phyloP scores from a whole-genome alignment of 1,140 invertebrate species.

The Papilio aristodemus region DNA sequence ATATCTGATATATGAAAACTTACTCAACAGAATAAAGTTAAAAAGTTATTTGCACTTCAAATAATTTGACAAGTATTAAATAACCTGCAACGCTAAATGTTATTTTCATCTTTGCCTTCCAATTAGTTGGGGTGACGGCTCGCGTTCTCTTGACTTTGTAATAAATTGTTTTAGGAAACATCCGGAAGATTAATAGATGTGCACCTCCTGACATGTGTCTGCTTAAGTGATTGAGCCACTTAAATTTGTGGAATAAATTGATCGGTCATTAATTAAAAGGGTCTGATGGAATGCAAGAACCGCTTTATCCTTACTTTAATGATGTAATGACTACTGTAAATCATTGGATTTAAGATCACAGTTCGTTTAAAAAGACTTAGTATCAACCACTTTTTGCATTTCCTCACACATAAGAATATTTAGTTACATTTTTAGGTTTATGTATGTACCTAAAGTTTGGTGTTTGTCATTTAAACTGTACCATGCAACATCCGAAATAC shows the following conservation, averaged over 20 bases:
- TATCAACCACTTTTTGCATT: not conserved
- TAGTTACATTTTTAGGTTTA: too few relatives aligned
- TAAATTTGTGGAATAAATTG: constrained; percentile 54
- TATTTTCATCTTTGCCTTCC: constrained; percentile 36
- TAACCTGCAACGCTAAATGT: constrained; percentile 33
- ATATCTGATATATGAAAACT: too few relatives aligned
- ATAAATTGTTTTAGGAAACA: constrained; percentile 76
- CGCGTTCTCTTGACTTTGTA: constrained; percentile 56
- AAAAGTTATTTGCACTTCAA: too few relatives aligned
- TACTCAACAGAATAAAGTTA: not conserved
- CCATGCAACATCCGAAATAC: not conserved
- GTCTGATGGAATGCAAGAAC: constrained; percentile 36
- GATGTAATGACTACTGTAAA: not conserved
- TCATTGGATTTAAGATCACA: not conserved
- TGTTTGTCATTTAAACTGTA: not conserved
- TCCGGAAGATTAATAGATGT: constrained; percentile 71
- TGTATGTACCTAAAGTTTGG: not conserved
- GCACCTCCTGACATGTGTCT: constrained; percentile 50
- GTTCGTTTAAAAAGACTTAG: too few relatives aligned
- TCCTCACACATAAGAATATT: too few relatives aligned
- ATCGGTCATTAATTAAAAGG: constrained; percentile 40
- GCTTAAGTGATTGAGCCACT: constrained; percentile 59
- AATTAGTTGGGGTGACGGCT: constrained; percentile 59
- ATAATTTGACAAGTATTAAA: not conserved
- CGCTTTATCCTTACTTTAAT: not conserved